Evolutionary conservation across 2,888 invertebrate genomes (phyloP).

Genomic region (Sicus ferrugineus): DNA sequence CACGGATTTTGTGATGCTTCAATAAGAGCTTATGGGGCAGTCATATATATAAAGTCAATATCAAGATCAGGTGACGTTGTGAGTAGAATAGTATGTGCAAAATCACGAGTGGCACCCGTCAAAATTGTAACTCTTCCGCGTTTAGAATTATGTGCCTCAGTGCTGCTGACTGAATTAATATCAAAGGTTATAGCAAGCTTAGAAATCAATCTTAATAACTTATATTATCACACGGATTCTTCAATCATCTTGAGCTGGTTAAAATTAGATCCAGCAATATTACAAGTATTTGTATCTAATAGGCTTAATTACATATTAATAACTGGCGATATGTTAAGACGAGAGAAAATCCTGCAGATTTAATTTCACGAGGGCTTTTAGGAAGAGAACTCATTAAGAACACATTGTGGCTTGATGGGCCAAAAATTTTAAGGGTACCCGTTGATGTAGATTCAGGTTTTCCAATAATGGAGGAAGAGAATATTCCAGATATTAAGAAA

Average conservation of each 20-base stretch:
- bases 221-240: conserved; percentile 27
- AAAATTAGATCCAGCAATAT: conserved; percentile 6
- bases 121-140: conserved; percentile 22
- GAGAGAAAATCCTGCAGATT: conserved; percentile 18
- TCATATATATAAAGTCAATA: conserved; percentile 8
- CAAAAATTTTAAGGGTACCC: neutral
- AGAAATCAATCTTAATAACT: neutral
- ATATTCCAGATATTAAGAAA: conserved; percentile 13
- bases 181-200: conserved; percentile 13
- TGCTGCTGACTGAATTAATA: conserved; percentile 26
- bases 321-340: neutral
- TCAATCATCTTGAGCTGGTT: conserved; percentile 32
- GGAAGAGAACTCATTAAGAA: neutral
- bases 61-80: neutral
- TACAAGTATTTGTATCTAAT: conserved; percentile 33
- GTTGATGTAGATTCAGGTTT: neutral
- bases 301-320: conserved; percentile 20
- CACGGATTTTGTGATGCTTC: conserved; percentile 30
- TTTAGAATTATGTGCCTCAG: conserved; percentile 33
- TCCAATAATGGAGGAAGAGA: neutral
- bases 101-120: conserved; percentile 35
- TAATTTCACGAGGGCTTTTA: conserved; percentile 14
- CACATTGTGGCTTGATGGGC: conserved; percentile 6
- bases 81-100: conserved; percentile 12
- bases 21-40: conserved; percentile 25